phyloP scores from a whole-genome alignment of 2,113 vertebrate genomes.

The Amphiprion ocellaris region DNA sequence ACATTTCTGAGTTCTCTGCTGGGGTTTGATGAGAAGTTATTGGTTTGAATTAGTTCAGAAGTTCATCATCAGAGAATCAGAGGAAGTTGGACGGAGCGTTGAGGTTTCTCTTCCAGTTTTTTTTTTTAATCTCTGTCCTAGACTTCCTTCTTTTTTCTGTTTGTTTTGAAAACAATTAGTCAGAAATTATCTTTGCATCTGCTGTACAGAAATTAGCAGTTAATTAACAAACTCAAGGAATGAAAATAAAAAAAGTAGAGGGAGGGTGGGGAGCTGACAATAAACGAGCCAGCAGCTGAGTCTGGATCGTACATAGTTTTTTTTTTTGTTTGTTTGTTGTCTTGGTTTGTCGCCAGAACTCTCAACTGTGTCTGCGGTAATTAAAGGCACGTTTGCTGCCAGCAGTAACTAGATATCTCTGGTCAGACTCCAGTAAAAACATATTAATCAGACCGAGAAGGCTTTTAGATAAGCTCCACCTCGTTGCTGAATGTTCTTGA shows the following conservation, averaged over 20 bases:
- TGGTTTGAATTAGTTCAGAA: not conserved
- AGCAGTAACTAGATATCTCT: not conserved
- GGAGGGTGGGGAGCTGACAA: not conserved
- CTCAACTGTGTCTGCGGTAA: constrained; percentile 23
- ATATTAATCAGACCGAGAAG: not conserved
- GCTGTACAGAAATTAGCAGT: constrained; percentile 1
- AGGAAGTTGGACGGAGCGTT: no score
- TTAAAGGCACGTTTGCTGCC: constrained; percentile 42
- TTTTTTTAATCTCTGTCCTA: rapidly evolving
- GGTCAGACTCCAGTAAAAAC: constrained; percentile 15
- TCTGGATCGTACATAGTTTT: constrained; percentile 3
- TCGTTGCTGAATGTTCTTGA: not conserved
- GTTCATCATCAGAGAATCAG: not conserved
- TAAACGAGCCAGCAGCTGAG: constrained; percentile 38
- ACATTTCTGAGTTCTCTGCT: no score
- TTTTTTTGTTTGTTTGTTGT: constrained; percentile 10
- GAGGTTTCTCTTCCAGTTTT: not conserved
- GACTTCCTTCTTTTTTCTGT: not conserved
- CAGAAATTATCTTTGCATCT: constrained; percentile 5
- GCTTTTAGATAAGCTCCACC: no score
- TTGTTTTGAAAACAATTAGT: constrained; percentile 14
- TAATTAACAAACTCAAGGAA: constrained; percentile 35
- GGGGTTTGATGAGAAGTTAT: no score
- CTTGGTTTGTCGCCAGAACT: constrained; percentile 46
- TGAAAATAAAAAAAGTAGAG: not conserved